These are phyloP conservation scores for Yponomeuta plumbellus DNA, from an alignment of 2,888 invertebrate species.

Conservation along the genomic window DNA sequence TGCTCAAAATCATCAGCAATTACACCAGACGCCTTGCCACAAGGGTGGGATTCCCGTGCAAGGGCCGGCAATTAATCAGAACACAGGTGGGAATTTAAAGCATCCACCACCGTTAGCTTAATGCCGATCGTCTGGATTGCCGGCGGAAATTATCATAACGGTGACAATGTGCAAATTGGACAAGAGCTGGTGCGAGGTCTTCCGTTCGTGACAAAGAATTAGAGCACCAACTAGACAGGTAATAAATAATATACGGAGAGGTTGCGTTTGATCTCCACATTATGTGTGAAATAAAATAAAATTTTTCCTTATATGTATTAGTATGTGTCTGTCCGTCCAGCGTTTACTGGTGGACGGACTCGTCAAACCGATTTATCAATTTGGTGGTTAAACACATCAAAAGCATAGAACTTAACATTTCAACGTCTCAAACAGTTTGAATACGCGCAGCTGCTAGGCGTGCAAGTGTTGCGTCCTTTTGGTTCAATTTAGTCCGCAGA, in stretches of 20 bases:
- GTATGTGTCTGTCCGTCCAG: too few species aligned
- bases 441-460: neutral
- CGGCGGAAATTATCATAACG: slow-evolving; percentile 13
- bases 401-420: too few species aligned
- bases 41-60: neutral
- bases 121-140: slow-evolving; percentile 15
- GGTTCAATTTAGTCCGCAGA: neutral
- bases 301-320: too few species aligned
- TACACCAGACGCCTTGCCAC: slow-evolving; percentile 3
- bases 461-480: neutral
- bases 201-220: neutral
- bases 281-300: too few species aligned
- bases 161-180: slow-evolving; percentile 15
- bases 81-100: slow-evolving; percentile 23
- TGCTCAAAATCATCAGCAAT: slow-evolving; percentile 8
- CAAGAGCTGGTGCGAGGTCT: neutral
- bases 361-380: too few species aligned
- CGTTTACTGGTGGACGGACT: too few species aligned
- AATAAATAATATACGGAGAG: neutral
- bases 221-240: neutral
- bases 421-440: too few species aligned
- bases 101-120: slow-evolving; percentile 25
- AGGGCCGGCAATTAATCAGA: slow-evolving; percentile 20
- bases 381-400: too few species aligned
- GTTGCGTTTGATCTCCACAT: too few species aligned